Evolutionary conservation across 1,140 invertebrate genomes (phyloP).

Genomic region (Zaprionus ghesquierei): DNA sequence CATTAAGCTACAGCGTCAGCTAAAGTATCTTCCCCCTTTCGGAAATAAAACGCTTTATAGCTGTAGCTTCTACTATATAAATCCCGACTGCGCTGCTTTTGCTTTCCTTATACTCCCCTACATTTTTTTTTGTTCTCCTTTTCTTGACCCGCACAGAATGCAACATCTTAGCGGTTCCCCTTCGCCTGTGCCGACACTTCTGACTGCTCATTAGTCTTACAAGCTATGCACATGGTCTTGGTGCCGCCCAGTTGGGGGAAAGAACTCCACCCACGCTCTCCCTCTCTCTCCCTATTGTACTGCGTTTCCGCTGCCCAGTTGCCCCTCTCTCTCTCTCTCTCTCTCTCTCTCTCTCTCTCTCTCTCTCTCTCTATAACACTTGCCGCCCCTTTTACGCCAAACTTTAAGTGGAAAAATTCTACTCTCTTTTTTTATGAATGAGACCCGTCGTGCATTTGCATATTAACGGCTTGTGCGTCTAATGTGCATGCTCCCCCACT

Average conservation of each 20-base stretch:
- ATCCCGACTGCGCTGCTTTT: neutral
- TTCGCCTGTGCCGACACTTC: neutral
- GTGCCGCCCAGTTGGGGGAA: neutral
- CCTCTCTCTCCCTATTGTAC: neutral
- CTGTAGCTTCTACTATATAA: slow-evolving; percentile 1
- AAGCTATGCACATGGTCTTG: slow-evolving; percentile 35
- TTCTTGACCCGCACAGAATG: slow-evolving; percentile 13
- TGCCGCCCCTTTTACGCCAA: neutral
- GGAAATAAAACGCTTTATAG: neutral
- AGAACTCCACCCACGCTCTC: neutral
- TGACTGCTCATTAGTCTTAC: slow-evolving; percentile 48
- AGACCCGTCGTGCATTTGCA: slow-evolving; percentile 55
- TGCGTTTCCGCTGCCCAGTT: slow-evolving; percentile 17
- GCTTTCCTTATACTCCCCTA: neutral
- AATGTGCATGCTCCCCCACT: slow-evolving; percentile 53
- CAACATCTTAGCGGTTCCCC: slow-evolving; percentile 18
- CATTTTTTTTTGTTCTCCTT: neutral
- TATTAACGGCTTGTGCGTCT: slow-evolving; percentile 75
- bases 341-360: neutral
- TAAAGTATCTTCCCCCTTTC: neutral
- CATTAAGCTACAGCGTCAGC: neutral
- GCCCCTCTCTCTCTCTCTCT: neutral
- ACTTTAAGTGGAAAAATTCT: slow-evolving; percentile 23
- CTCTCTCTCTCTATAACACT: neutral
- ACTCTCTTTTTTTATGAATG: slow-evolving; percentile 31